A percentile compares a stretch with the other conserved stretches of the same genome.
Evolutionary conservation across 2,113 vertebrate genomes (phyloP).

Genomic region (Pitta sordida): DNA sequence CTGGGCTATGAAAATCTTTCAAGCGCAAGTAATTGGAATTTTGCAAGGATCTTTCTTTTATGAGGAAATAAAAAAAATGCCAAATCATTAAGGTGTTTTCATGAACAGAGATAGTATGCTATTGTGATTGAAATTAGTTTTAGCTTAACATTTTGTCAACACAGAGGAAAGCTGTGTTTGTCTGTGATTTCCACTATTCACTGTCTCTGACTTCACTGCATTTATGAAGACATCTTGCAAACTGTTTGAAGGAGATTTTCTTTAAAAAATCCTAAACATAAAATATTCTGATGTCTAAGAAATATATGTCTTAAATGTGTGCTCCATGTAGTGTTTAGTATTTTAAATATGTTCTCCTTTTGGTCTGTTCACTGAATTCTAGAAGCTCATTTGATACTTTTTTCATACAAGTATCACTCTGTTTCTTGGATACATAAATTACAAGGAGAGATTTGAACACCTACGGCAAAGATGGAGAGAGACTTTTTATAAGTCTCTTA

Average conservation of each 20-base stretch:
- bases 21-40: not conserved
- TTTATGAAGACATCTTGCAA: not conserved
- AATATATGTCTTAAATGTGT: not conserved
- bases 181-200: not conserved
- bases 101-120: not conserved
- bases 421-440: not conserved
- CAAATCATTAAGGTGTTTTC: constrained; percentile 4
- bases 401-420: not conserved
- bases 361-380: not conserved
- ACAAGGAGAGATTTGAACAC: not conserved
- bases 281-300: not conserved
- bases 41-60: not conserved
- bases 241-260: not conserved
- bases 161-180: not conserved
- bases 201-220: not conserved
- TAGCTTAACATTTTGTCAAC: not conserved
- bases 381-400: not conserved
- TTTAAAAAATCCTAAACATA: not conserved
- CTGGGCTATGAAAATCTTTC: not conserved
- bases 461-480: not conserved
- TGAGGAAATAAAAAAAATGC: not conserved
- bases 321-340: not conserved
- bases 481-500: not conserved
- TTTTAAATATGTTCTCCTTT: not conserved
- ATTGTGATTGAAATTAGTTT: constrained; percentile 8